Evolutionary conservation across 2,797 vertebrate genomes (phyloP).

Genomic region (Sciurus vulgaris): DNA sequence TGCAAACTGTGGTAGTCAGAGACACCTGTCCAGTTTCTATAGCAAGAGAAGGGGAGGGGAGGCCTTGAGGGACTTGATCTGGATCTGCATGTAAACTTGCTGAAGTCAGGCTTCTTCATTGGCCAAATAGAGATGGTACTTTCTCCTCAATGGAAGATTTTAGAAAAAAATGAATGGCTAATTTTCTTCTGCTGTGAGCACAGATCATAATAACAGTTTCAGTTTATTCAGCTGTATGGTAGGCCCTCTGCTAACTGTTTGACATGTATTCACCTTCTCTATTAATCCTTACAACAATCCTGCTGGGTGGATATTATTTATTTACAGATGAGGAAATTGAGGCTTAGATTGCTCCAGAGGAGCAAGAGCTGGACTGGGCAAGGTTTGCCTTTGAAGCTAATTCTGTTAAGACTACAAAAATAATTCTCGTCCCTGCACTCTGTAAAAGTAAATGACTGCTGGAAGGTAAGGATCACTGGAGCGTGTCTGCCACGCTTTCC

Average conservation of each 20-base stretch:
- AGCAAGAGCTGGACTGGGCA: neutral
- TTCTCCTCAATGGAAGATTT: constrained; percentile 21
- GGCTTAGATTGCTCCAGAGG: neutral
- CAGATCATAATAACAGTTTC: neutral
- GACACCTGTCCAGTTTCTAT: neutral
- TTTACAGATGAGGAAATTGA: neutral
- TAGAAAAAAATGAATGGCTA: neutral
- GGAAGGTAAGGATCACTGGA: neutral
- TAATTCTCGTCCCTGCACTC: neutral
- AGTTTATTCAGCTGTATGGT: neutral
- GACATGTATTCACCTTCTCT: neutral
- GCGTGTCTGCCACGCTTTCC: neutral
- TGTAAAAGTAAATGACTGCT: neutral
- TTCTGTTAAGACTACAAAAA: neutral
- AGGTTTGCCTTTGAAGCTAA: neutral
- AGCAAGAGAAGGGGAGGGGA: neutral
- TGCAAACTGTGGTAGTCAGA: neutral
- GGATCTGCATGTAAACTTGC: neutral
- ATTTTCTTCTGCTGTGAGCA: neutral
- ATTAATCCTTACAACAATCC: neutral
- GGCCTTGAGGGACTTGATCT: neutral
- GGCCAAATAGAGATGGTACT: neutral
- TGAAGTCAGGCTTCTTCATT: neutral
- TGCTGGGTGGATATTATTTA: neutral
- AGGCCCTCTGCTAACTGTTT: neutral